A percentile compares a stretch with the other conserved stretches of the same genome.
These are phyloP conservation scores for Lagorchestes hirsutus DNA, from an alignment of 2,797 vertebrate species.

Conservation along the genomic window DNA sequence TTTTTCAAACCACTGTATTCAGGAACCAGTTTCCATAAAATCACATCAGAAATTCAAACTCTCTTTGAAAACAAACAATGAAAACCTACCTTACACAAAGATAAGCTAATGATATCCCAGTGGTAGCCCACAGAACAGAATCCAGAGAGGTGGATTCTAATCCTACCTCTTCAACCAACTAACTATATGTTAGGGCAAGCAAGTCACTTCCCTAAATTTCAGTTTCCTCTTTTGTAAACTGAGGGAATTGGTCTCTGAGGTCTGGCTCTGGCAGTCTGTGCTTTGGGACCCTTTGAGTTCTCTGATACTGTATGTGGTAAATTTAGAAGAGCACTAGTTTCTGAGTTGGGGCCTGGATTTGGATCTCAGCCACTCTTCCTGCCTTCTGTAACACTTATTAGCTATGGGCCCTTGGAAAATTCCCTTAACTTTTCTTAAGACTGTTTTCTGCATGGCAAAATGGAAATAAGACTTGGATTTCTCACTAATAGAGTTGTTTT, in stretches of 20 bases:
- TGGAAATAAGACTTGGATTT: neutral
- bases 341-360: neutral
- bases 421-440: neutral
- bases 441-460: neutral
- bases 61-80: neutral
- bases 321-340: neutral
- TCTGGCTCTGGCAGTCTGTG: neutral
- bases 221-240: neutral
- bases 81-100: neutral
- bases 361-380: neutral
- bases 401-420: neutral
- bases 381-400: neutral
- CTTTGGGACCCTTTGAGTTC: neutral
- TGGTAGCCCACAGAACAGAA: neutral
- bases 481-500: neutral
- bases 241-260: neutral
- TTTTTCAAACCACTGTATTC: neutral
- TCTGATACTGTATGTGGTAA: neutral
- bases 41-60: neutral
- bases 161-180: neutral
- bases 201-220: neutral
- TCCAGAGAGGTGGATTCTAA: neutral
- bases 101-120: neutral
- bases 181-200: neutral
- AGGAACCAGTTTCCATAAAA: neutral